phyloP scores from a whole-genome alignment of 2,113 vertebrate genomes.

The Pleuronectes platessa region DNA sequence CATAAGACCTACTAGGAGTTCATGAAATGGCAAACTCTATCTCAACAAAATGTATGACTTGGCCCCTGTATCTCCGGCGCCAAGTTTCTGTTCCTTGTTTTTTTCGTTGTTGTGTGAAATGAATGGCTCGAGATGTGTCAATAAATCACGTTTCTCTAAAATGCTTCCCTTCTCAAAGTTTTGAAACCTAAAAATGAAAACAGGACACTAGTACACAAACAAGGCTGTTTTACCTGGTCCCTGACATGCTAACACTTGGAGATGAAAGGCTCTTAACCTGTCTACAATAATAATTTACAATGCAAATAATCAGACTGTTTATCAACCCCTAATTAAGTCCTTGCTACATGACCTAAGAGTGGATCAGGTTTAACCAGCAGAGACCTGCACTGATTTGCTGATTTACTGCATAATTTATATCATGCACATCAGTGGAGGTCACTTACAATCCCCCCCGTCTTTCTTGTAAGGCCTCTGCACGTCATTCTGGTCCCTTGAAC shows the following conservation, averaged over 20 bases:
- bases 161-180: neutral
- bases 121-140: conserved; percentile 53
- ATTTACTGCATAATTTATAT: conserved; percentile 59
- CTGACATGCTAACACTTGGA: neutral
- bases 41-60: conserved; percentile 74
- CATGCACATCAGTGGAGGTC: conserved; percentile 17
- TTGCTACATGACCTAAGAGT: conserved; percentile 35
- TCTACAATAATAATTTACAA: conserved; percentile 27
- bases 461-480: neutral
- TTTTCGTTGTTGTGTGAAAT: conserved; percentile 25
- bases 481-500: conserved; percentile 2
- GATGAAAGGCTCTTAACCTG: neutral
- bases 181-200: neutral
- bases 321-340: conserved; percentile 46
- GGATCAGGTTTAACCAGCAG: conserved; percentile 36
- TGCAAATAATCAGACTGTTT: conserved; percentile 1
- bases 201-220: neutral
- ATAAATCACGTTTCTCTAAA: conserved; percentile 30
- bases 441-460: neutral
- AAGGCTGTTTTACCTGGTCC: neutral
- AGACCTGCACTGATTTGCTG: neutral
- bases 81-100: conserved; percentile 71
- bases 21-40: conserved; percentile 72
- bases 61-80: conserved; percentile 57
- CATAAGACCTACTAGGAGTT: conserved; percentile 69